Evolutionary conservation across 2,113 vertebrate genomes (phyloP).

Genomic region (Scytalopus superciliaris): DNA sequence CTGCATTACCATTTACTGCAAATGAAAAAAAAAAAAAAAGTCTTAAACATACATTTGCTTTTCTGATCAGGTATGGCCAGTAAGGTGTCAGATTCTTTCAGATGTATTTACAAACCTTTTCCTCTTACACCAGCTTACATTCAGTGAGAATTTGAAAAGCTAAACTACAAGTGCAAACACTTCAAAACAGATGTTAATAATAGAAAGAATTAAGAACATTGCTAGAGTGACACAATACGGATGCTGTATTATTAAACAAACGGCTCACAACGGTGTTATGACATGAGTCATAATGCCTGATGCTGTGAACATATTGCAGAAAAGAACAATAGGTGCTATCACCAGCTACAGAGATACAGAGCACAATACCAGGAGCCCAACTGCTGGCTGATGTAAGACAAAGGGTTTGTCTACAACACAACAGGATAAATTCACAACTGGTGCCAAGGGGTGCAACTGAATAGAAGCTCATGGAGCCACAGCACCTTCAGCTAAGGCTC

Average conservation of each 20-base stretch:
- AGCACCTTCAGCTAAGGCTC: neutral
- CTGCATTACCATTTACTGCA: neutral
- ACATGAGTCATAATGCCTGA: constrained; percentile 45
- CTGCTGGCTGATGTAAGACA: neutral
- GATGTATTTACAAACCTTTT: neutral
- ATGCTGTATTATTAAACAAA: constrained; percentile 52
- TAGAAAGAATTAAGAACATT: constrained; percentile 26
- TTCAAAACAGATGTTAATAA: constrained; percentile 41
- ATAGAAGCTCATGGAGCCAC: neutral
- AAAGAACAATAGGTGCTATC: constrained; percentile 43
- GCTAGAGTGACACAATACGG: neutral
- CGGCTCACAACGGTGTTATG: constrained; percentile 25
- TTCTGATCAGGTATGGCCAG: neutral
- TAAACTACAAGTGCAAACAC: constrained; percentile 13
- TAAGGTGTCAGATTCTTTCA: neutral
- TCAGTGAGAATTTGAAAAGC: neutral
- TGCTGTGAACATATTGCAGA: neutral
- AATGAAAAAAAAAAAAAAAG: neutral
- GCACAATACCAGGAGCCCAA: neutral
- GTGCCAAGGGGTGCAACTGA: neutral
- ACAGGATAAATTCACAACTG: neutral
- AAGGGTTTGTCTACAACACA: neutral
- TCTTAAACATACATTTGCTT: neutral
- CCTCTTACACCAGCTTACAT: neutral
- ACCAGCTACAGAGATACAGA: neutral